phyloP scores from a whole-genome alignment of 2,888 invertebrate genomes.

The Lathronympha strigana region DNA sequence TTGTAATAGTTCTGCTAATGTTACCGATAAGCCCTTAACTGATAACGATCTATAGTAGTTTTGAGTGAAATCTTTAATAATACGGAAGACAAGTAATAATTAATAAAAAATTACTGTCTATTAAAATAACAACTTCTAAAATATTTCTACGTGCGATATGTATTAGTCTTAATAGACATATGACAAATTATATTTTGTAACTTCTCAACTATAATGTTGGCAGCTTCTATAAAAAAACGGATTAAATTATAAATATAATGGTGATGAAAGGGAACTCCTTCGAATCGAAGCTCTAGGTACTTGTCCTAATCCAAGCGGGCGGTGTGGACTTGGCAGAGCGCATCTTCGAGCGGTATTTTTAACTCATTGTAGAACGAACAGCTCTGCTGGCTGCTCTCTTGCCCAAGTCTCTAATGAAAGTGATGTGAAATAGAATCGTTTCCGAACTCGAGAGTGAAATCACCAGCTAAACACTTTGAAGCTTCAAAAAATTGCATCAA shows the following conservation, averaged over 20 bases:
- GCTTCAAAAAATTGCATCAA: conserved; percentile 52
- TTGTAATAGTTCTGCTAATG: conserved; percentile 14
- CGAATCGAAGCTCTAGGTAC: conserved; percentile 79
- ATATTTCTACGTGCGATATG: conserved; percentile 1
- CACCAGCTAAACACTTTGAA: conserved; percentile 49
- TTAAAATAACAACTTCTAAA: conserved; percentile 5
- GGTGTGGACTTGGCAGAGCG: conserved; percentile 79
- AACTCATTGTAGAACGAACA: conserved; percentile 81
- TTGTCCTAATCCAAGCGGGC: conserved; percentile 71
- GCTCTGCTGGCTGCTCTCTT: conserved; percentile 75
- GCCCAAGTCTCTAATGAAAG: conserved; percentile 76
- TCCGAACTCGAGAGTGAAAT: conserved; percentile 51
- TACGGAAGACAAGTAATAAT: background rate
- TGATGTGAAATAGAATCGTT: conserved; percentile 63
- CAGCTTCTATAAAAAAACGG: conserved; percentile 22
- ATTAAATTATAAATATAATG: conserved; percentile 46
- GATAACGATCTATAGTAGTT: conserved; percentile 4
- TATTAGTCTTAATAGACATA: background rate
- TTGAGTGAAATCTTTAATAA: background rate
- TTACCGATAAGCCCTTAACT: conserved; percentile 12
- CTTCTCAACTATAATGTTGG: conserved; percentile 17
- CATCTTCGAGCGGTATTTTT: conserved; percentile 83
- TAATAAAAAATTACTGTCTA: background rate
- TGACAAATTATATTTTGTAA: conserved; percentile 25
- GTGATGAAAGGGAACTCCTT: conserved; percentile 56